Evolutionary conservation across 1,140 invertebrate genomes (phyloP), one percentile per base, ranked within the genome.

Genomic region (Atta cephalotes): DNA sequence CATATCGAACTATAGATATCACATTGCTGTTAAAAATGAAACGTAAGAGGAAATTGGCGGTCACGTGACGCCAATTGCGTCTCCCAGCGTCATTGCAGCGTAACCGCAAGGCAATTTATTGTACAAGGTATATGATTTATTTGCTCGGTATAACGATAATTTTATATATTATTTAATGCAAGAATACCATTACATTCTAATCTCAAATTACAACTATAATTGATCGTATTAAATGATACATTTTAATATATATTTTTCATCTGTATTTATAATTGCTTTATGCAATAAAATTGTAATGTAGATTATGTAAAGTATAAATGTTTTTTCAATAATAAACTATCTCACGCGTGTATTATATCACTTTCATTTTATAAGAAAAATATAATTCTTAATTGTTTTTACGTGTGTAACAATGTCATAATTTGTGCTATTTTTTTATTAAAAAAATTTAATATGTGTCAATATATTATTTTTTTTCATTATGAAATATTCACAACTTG

Each of bases 1-100:
- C 56, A 62, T 74, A 84, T 84, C 70, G 39, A 84, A 84, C 70
- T 76, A 74, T 76, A 76, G 80, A 84, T 76, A 76, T 84, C 80
- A 28, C 1, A 58, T 62, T 18, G 53, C 35, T 39, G 70, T 51
- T 74, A 84, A 84, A 84, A 84, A 84, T 76, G 39, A 49, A 84
- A 56, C 80, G 18, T 49, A 62, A 82, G 68, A 82, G 80, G 39
- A 84, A 84, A 84, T 84, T 84, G 80, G 18, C 10, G 49, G 70
- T 74, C 80, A 84, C 80, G 70, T 76, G 80, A 76, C 7, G 31
- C 25, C 80, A 84, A 84, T 84, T 76, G 80, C 70, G 58, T 84
- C 25, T 84, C 58, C 4, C 39, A 49, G 28, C 70, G 58, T 35
- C 80, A 74, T 74, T 56, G 58, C 39, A 51, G 70, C 70, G 70